phyloP scores from a whole-genome alignment of 2,797 vertebrate genomes.

The Erethizon dorsatum region DNA sequence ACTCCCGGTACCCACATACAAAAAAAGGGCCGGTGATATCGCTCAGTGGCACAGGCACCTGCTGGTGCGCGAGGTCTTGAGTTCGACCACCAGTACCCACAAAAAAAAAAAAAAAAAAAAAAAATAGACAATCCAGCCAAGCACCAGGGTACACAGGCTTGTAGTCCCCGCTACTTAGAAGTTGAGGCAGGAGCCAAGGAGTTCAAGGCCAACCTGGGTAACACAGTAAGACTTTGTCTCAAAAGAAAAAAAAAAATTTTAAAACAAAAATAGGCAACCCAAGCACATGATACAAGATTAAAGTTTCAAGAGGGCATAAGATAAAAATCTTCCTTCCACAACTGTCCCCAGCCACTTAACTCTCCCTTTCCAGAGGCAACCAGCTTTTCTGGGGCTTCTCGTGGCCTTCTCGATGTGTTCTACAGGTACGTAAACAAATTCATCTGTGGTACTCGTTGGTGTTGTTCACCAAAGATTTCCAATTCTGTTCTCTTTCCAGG shows the following conservation, averaged over 20 bases:
- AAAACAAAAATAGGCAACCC: not conserved
- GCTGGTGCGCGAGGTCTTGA: too few relatives aligned
- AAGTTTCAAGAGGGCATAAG: not conserved
- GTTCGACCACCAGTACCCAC: too few relatives aligned
- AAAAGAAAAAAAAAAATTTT: not conserved
- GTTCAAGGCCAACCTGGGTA: not conserved
- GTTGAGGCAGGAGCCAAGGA: not conserved
- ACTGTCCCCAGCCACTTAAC: not conserved
- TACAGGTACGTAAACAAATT: not conserved
- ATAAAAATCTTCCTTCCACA: not conserved
- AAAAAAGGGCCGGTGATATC: too few relatives aligned
- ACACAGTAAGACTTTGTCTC: not conserved
- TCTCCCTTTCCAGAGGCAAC: not conserved
- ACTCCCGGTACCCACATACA: too few relatives aligned
- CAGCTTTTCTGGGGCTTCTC: not conserved
- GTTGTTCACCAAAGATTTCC: not conserved
- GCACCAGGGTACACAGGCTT: not conserved
- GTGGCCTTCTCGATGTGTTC: not conserved
- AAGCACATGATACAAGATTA: not conserved
- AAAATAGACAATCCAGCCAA: not conserved
- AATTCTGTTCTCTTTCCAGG: not conserved
- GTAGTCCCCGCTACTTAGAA: not conserved
- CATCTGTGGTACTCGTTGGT: not conserved
- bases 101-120: not conserved
- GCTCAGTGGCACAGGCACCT: too few relatives aligned